Base-by-base conservation (phyloP, 2,888 invertebrate genomes). In the Luperina testacea region DNA sequence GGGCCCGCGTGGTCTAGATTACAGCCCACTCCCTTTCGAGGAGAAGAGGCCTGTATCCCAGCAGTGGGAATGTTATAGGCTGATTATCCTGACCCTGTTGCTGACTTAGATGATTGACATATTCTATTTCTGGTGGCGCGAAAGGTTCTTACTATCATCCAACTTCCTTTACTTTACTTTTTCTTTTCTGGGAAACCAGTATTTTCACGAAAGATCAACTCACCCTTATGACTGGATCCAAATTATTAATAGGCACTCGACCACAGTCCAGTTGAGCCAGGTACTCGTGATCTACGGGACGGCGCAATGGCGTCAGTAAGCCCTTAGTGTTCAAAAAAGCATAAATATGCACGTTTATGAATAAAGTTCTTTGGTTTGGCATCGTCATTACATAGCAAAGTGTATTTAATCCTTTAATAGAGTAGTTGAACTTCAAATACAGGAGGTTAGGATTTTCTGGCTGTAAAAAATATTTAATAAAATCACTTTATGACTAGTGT, bases 171-270 rank as follows among this genome's bases (percentile, higher is more conserved):
- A n/a, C 24, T 48, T 57, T 45, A 45, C 0, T 17, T 27, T 53
- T 1, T n/a, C 27, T 45, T 81, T 48, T 15, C 9, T 48, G 42
- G 1, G 1, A 38, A 5, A 69, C 8, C n/a, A 27, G 27, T 32
- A 64, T 70, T 24, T 42, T 6, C 42, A 67, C 45, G 8, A 42
- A 67, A 24, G 2, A 53, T 24, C 5, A 42, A 57, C 93, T 91
- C 88, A 96, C 97, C 90, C 97, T 92, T 86, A 96, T 95, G 51
- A 96, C 96, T 5, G 96, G 95, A 92, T 97, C 96, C 83, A 97
- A 92, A 87, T 97, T 97, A 86, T 97, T 97, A 24, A 97, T 96
- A 57, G 96, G 96, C 38, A 96, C 96, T 90, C 91, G 93, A 61
- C 97, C 97, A 89, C 97, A 96, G 78, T 96, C 94, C 82, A 96